These are phyloP conservation scores for Blennius ocellaris DNA, from an alignment of 2,113 vertebrate species.

Conservation along the genomic window DNA sequence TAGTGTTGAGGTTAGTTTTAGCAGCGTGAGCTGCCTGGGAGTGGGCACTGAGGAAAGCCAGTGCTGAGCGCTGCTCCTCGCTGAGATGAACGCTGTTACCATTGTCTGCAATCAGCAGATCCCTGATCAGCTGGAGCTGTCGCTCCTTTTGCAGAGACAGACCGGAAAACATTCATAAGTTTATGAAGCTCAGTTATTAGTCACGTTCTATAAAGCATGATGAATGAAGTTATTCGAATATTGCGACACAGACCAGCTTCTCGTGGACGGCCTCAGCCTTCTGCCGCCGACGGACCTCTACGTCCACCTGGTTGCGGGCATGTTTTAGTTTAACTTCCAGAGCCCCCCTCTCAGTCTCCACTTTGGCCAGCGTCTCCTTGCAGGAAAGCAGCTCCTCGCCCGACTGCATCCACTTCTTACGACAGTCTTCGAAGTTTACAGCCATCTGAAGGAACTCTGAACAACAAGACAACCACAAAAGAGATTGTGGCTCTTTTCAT, in stretches of 20 bases:
- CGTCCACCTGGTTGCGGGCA: slow-evolving; percentile 95
- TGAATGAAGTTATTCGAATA: too few relatives aligned
- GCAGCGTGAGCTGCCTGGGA: slow-evolving; percentile 78
- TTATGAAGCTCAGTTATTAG: too few relatives aligned
- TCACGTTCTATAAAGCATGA: too few relatives aligned
- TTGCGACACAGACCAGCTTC: slow-evolving; percentile 86
- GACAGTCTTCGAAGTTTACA: slow-evolving; percentile 88
- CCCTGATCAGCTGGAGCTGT: slow-evolving; percentile 93
- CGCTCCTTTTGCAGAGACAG: slow-evolving; percentile 82
- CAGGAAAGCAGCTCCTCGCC: slow-evolving; percentile 87
- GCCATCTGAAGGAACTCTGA: slow-evolving; percentile 93
- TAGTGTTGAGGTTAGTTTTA: slow-evolving; percentile 76
- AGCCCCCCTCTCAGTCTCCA: slow-evolving; percentile 88
- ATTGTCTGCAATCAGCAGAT: slow-evolving; percentile 89
- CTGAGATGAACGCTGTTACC: slow-evolving; percentile 90
- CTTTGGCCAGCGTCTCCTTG: slow-evolving; percentile 90
- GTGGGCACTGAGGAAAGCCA: slow-evolving; percentile 91
- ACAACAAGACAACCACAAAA: slow-evolving; percentile 1
- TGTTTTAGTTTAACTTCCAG: slow-evolving; percentile 95
- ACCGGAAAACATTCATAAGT: too few relatives aligned
- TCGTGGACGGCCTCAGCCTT: slow-evolving; percentile 91
- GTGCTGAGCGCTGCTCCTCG: slow-evolving; percentile 92
- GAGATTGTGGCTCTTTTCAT: not conserved
- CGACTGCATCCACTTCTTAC: slow-evolving; percentile 85
- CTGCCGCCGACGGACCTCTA: slow-evolving; percentile 93